Percentiles rank a stretch among this genome's conserved stretches.
phyloP scores from a whole-genome alignment of 2,113 vertebrate genomes.

The Hemicordylus capensis region DNA sequence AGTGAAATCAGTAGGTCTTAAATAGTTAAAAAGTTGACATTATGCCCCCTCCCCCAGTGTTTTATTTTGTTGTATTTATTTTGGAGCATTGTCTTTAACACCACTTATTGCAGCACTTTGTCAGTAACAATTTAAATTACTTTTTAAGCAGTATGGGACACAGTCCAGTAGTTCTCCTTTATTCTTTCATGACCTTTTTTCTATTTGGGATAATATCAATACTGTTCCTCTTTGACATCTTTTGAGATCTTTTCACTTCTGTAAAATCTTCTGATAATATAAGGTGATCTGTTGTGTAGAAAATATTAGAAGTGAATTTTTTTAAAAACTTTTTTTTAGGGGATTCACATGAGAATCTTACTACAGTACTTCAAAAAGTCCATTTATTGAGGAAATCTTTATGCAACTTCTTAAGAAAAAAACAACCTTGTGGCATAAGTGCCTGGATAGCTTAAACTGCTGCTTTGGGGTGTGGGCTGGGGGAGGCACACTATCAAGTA shows the following conservation, averaged over 20 bases:
- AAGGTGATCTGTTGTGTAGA: slow-evolving; percentile 24
- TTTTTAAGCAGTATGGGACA: not conserved
- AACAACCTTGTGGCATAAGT: not conserved
- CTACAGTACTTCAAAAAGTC: not conserved
- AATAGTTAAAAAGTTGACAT: not conserved
- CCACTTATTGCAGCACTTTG: not conserved
- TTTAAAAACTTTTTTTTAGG: not conserved
- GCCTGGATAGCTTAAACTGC: not conserved
- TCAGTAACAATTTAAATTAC: not conserved
- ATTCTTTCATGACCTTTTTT: not conserved
- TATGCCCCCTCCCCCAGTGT: not conserved
- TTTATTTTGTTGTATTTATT: not conserved
- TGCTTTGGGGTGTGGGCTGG: not conserved
- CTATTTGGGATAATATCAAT: not conserved
- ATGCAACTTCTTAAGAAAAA: not conserved
- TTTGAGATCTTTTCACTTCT: slow-evolving; percentile 25
- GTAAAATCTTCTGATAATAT: slow-evolving; percentile 28
- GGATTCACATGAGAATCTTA: not conserved
- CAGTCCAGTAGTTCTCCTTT: slow-evolving; percentile 29
- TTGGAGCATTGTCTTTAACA: not conserved
- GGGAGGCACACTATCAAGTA: too few species aligned
- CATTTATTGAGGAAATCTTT: not conserved
- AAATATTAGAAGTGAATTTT: slow-evolving; percentile 1
- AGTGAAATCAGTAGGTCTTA: not conserved
- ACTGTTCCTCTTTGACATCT: not conserved